Conservation (phyloP, 2,113 vertebrate species). For the Macheiramphus alcinus region DNA sequence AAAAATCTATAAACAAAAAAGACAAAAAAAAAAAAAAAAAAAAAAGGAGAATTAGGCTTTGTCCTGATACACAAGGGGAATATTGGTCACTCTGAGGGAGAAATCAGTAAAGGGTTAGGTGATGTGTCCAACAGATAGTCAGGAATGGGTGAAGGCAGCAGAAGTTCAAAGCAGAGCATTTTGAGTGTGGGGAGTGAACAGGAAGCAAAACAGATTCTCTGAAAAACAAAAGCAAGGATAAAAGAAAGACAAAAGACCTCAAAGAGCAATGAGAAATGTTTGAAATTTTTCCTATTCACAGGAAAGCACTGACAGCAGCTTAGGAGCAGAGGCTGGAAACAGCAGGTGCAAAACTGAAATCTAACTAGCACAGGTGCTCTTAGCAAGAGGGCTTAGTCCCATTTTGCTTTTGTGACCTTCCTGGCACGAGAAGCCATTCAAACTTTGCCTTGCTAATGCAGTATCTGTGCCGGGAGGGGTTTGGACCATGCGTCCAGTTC, state of each 20-base stretch:
- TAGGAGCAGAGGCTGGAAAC: neutral
- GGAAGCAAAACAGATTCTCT: neutral
- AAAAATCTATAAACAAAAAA: too few relatives aligned
- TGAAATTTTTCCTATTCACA: neutral
- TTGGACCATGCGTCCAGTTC: neutral
- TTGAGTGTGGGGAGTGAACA: neutral
- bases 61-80: neutral
- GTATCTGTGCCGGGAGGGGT: neutral
- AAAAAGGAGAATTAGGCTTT: neutral
- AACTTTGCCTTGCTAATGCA: neutral
- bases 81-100: neutral
- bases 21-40: too few relatives aligned
- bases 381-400: neutral
- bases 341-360: neutral
- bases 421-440: neutral
- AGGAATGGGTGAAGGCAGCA: neutral
- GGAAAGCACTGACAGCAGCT: neutral
- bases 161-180: neutral
- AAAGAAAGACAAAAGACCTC: neutral
- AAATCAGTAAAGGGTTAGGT: neutral
- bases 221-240: neutral
- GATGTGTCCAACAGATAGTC: accelerated
- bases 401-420: neutral
- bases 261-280: neutral
- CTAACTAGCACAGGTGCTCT: neutral